Evolutionary conservation across 2,888 invertebrate genomes (phyloP), one percentile per base, ranked within the genome.

Genomic region (Paralinhomoeus sp.): DNA sequence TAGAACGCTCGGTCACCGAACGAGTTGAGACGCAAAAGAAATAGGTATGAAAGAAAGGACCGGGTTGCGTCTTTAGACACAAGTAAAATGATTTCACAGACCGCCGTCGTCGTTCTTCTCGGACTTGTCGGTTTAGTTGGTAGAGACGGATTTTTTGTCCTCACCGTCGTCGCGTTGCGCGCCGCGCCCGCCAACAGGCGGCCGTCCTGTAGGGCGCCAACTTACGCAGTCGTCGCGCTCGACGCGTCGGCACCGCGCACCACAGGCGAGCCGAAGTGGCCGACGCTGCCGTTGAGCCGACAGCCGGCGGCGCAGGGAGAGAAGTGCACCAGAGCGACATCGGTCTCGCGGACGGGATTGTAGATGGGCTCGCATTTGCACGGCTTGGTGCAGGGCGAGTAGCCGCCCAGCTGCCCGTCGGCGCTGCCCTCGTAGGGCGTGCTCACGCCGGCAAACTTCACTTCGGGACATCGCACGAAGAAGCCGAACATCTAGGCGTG

Each of bases 81-180:
- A n/a, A n/a, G n/a, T n/a, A n/a, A n/a, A n/a, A n/a, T n/a, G n/a
- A n/a, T n/a, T n/a, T 1, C 47, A 39, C 41, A 47, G 50, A n/a
- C n/a, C n/a, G 9, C 58, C 58, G 40, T 58, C 60, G 34, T 57
- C 57, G 34, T 46, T 47, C 20, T 49, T 46, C 41, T 55, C 55
- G 40, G n/a, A n/a, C n/a, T n/a, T n/a, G n/a, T n/a, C n/a, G n/a
- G n/a, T n/a, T n/a, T n/a, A n/a, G n/a, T n/a, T n/a, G n/a, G n/a
- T n/a, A 52, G 52, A 20, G 54, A 53, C 2, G n/a, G n/a, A n/a
- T n/a, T n/a, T n/a, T n/a, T n/a, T n/a, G n/a, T n/a, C n/a, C n/a
- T n/a, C n/a, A n/a, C n/a, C n/a, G n/a, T n/a, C n/a, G n/a, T n/a
- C n/a, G n/a, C n/a, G n/a, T n/a, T n/a, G n/a, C n/a, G n/a, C n/a